A percentile compares a stretch with the other conserved stretches of the same genome.
These are phyloP conservation scores for Agapornis canus DNA, from an alignment of 2,797 vertebrate species.

Conservation along the genomic window DNA sequence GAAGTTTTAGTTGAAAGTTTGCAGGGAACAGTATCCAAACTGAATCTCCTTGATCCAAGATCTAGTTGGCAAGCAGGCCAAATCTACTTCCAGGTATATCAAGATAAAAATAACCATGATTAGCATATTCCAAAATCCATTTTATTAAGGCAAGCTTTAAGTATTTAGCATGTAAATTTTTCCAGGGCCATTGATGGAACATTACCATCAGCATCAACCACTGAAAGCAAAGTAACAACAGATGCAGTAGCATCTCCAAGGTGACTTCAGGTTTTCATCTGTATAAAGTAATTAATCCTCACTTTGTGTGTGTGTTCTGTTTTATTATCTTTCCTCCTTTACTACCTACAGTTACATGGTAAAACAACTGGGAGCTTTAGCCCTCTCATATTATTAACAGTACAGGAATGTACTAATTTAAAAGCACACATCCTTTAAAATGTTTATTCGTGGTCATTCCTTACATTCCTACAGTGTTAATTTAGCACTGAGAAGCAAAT, in stretches of 20 bases:
- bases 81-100: background rate
- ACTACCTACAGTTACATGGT: background rate
- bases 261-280: conserved; percentile 45
- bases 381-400: background rate
- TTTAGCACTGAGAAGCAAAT: conserved; percentile 30
- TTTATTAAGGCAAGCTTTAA: conserved; percentile 29
- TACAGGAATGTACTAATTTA: background rate
- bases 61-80: background rate
- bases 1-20: background rate
- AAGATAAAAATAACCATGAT: background rate
- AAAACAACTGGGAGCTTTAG: background rate
- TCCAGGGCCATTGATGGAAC: background rate
- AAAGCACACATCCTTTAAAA: background rate
- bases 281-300: conserved; percentile 31
- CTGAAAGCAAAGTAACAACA: conserved; percentile 33
- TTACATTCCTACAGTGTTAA: background rate
- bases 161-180: conserved; percentile 50
- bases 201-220: background rate
- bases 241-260: conserved; percentile 42
- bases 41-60: background rate
- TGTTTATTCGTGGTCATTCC: background rate
- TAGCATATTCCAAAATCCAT: conserved; percentile 9
- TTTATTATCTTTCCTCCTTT: background rate
- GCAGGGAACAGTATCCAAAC: background rate
- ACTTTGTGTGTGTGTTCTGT: background rate